Base-by-base conservation (phyloP, 2,888 invertebrate genomes). In the Plemyria rubiginata region DNA sequence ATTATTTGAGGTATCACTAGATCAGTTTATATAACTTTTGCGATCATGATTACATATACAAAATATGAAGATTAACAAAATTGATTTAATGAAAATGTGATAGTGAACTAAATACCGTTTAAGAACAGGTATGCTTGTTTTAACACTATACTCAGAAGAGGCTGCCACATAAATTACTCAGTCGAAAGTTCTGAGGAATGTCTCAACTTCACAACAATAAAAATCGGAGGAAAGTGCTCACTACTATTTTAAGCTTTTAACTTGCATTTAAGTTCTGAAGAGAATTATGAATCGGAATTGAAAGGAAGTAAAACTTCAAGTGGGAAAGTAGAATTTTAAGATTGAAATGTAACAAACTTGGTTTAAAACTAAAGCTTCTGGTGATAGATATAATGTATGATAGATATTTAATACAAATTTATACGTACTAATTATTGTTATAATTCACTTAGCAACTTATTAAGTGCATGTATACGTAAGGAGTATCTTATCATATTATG, bases 241-340 rank as follows among this genome's bases (percentile, higher is more conserved):
- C 80, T 78, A 82, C 85, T 83, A 81, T 84, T 85, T 85, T 79
- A 87, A 86, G 82, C 84, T 85, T 82, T 86, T 84, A 86, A 85
- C 84, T 86, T 81, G 81, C 85, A 86, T 85, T 87, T 78, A 85
- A 88, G 84, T 88, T 88, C 82, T 77, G 78, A 82, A 78, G 82
- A 79, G 83, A 87, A 83, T 86, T 84, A 84, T 87, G 84, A 86
- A 84, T 84, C 70, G 74, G 78, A 85, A 86, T 85, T 82, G 85
- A 83, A 84, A 75, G 73, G 75, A 79, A 80, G 79, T 78, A 78
- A 80, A 86, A 86, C 78, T 86, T 85, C 75, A 78, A 77, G 73
- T 67, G 68, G 80, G 76, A 68, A 63, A 56, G 59, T 60, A 63
- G 62, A 61, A 51, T 80, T 79, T 67, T 61, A 72, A 68, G 71